Evolutionary conservation across 1,140 invertebrate genomes (phyloP).

Genomic region (Heliconius congener): DNA sequence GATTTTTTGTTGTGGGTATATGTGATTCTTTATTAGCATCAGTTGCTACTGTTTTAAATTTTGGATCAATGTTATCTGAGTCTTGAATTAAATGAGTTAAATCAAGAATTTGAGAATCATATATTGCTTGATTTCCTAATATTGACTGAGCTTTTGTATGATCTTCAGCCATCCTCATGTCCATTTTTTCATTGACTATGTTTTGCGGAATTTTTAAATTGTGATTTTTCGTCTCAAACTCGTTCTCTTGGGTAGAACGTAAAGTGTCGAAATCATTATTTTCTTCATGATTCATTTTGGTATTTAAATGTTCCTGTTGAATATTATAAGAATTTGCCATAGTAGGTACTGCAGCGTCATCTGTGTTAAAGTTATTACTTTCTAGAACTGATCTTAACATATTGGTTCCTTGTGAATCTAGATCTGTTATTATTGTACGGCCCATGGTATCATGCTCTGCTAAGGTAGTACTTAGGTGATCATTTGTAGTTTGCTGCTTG

Average conservation of each 20-base stretch:
- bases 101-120: conserved; percentile 1
- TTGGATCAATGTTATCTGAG: not conserved
- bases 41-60: not conserved
- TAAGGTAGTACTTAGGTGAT: not conserved
- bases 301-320: not conserved
- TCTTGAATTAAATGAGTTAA: not conserved
- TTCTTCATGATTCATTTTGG: conserved; percentile 4
- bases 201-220: conserved; percentile 25
- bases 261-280: conserved; percentile 14
- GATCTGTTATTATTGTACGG: not conserved
- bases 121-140: not conserved
- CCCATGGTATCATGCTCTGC: not conserved
- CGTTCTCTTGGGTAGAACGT: conserved; percentile 14
- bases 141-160: not conserved
- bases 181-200: conserved; percentile 7
- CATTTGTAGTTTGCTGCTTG: not conserved
- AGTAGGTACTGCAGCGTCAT: not conserved
- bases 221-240: conserved; percentile 4
- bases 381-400: not conserved
- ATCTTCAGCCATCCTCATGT: conserved; percentile 16
- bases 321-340: not conserved
- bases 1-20: not conserved
- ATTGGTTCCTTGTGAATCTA: not conserved
- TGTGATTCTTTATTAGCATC: not conserved
- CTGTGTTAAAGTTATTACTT: not conserved